Base-by-base conservation (phyloP, 1,140 invertebrate species). In the Drosophila obscura region DNA sequence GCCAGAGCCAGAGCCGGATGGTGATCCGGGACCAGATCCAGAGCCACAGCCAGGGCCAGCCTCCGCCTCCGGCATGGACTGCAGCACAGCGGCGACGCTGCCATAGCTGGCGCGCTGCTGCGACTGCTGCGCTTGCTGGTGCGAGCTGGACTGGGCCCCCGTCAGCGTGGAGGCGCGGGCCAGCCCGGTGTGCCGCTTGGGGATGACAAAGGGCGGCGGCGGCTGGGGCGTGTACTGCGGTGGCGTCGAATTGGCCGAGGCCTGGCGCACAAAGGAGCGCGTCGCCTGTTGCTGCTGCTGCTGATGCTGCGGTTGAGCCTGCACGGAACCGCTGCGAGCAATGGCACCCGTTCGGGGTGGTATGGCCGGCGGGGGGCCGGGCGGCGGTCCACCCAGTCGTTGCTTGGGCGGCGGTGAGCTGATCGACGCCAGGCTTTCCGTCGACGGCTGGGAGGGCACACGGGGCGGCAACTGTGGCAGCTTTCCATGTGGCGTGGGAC, bases 121-220 rank as follows among this genome's bases (percentile, higher is more conserved):
- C 80, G 60, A 78, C 62, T 77, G 79, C 55, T 73, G 82, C 80
- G 60, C 74, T 56, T 77, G 79, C 55, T 45, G 50, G n/a, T 65
- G 64, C 19, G 26, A 39, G 4, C 58, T 57, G 8, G 35, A 5
- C 35, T 39, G 35, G 11, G 35, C 35, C 35, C 35, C 35, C 35
- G 74, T 74, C 55, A 91, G 15, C 2, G 87, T 87, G 2, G 83
- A 83, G 28, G 87, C 87, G n/a, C 90, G 74, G 35, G 82, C 68
- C 57, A 91, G 58, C 3, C 75, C 77, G 13, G 61, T 75, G 51
- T 80, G 83, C 19, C 93, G 87, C 73, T 93, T 93, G 55, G 94
- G 93, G 59, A 94, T 94, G 44, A 94, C 93, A 90, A 94, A 94
- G 53, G 93, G 92, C 5, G 93, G 91, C 80, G 93, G 93, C 46